Percentiles rank a stretch among this genome's conserved stretches.
Evolutionary conservation across 2,797 vertebrate species (phyloP).

Genomic region (Bovichtus variegatus): DNA sequence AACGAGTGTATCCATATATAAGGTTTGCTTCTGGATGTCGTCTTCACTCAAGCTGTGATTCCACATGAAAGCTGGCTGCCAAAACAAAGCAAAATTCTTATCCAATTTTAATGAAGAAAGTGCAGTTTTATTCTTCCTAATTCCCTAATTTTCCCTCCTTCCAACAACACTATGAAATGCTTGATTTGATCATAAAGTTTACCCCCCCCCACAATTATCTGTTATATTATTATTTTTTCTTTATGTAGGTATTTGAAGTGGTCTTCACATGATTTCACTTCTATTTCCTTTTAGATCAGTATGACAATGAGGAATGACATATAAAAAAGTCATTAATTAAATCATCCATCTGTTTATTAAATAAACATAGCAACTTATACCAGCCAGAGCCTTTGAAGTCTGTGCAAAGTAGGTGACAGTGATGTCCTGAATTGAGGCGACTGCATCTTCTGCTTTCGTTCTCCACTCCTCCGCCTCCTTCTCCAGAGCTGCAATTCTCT

Average conservation of each 20-base stretch:
- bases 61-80: neutral
- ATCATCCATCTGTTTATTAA: conserved; percentile 27
- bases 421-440: conserved; percentile 94
- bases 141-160: neutral
- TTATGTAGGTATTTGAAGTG: neutral
- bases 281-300: neutral
- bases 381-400: conserved; percentile 91
- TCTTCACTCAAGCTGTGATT: conserved; percentile 3
- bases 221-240: neutral
- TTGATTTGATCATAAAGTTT: neutral
- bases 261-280: too few species aligned
- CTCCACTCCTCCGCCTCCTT: conserved; percentile 93
- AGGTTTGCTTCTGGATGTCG: neutral
- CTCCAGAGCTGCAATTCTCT: conserved; percentile 89
- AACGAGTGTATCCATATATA: neutral
- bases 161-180: neutral
- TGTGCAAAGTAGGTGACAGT: conserved; percentile 96
- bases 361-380: conserved; percentile 75
- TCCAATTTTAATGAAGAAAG: neutral
- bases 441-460: conserved; percentile 86
- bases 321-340: conserved; percentile 15
- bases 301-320: neutral
- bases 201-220: neutral
- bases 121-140: neutral
- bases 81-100: neutral